Percentiles rank a stretch among this genome's conserved stretches.
Evolutionary conservation across 2,797 vertebrate genomes (phyloP).

Genomic region (Cetoscarus ocellatus): DNA sequence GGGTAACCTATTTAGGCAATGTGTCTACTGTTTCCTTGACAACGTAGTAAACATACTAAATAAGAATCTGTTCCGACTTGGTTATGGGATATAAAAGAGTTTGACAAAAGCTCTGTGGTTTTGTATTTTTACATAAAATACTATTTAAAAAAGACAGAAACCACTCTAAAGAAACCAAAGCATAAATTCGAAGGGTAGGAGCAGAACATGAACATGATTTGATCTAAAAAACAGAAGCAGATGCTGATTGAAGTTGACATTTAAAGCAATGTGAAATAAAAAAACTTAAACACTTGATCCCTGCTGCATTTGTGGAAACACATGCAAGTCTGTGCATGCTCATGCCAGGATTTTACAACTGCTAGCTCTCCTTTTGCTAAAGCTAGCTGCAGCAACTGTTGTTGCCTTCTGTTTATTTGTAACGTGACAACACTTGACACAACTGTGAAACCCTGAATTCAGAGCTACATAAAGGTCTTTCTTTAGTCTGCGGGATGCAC

Average conservation of each 20-base stretch:
- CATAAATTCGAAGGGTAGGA: neutral
- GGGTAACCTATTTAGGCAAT: conserved; percentile 66
- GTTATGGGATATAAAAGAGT: conserved; percentile 19
- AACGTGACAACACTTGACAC: too few relatives aligned
- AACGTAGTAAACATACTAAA: conserved; percentile 44
- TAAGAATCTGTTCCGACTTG: conserved; percentile 6
- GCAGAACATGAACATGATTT: neutral
- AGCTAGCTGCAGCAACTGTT: conserved; percentile 1
- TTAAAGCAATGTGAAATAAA: conserved; percentile 12
- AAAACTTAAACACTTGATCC: conserved; percentile 9
- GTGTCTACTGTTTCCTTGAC: conserved; percentile 56
- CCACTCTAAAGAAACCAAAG: conserved; percentile 35
- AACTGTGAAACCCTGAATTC: too few relatives aligned
- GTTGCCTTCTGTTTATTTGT: too few relatives aligned
- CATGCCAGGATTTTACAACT: neutral
- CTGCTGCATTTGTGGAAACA: conserved; percentile 1
- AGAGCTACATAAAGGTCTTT: too few relatives aligned
- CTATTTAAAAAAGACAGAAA: conserved; percentile 4
- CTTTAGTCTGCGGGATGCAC: too few relatives aligned
- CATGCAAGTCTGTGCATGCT: conserved; percentile 14
- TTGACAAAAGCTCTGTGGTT: conserved; percentile 27
- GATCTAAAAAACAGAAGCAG: conserved; percentile 2
- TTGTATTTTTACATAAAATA: conserved; percentile 4
- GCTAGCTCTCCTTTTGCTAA: conserved; percentile 6
- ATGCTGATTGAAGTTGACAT: conserved; percentile 10